Evolutionary conservation across 2,797 vertebrate genomes (phyloP), one percentile per base, ranked within the genome.

Genomic region (Sternotherus odoratus): DNA sequence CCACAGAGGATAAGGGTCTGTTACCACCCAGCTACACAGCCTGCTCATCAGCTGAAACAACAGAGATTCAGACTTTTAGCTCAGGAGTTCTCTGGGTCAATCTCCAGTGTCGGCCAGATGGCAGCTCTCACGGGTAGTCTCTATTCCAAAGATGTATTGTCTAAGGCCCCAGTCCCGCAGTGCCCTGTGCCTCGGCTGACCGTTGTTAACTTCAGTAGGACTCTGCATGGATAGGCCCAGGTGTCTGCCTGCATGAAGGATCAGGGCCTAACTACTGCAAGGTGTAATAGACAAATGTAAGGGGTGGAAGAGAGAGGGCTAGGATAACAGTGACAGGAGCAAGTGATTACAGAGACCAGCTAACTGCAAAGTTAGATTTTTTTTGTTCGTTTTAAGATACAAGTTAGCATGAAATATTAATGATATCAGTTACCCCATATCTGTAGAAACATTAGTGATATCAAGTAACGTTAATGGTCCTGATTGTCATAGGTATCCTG

Each of bases 271-370:
- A 5, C 4, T 6, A 2, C 1, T 33, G 26, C 5, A 15, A 17
- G 50, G 6, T 43, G 50, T 39, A 10, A 4, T 24, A 54, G 36
- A 33, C 8, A 26, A 6, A 30, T 60, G 30, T 60, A 33, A 60
- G 26, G 17, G 23, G 1, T 16, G 53, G 72, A 16, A 15, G 63
- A n/a, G 39, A 19, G 30, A 3, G 4, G 1, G 4, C 5, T 7
- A n/a, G 57, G 36, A 39, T 5, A 3, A 12, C 16, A 2, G 57
- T 6, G 3, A 46, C 28, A 9, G 19, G 1, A 10, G 51, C 28
- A 2, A 10, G 10, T 23, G 2, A 4, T 49, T 60, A n/a, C 17
- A 8, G 1, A 69, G 3, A 33, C 46, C 48, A 48, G 11, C 19
- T 74, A 0, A 66, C 54, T 16, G 79, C 10, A 66, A 2, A 3